Base-by-base conservation (phyloP, 2,113 vertebrate genomes). In the Pseudorhombus dupliciocellatus region DNA sequence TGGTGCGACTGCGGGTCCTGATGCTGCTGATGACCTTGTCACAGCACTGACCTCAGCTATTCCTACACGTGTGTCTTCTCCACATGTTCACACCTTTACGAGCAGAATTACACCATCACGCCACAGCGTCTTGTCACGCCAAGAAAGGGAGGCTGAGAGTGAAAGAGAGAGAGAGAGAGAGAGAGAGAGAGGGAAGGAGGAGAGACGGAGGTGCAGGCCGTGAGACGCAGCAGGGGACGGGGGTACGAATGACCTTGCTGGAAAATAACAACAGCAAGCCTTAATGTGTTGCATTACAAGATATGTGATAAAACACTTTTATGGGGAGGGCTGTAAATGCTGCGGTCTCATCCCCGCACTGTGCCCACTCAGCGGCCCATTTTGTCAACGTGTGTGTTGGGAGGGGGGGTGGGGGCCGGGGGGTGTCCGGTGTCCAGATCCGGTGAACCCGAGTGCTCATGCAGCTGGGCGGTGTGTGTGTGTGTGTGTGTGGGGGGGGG, bases 261-360 rank as follows among this genome's bases (percentile, higher is more conserved):
- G 84, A 89, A 46, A 92, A 91, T 90, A 93, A 93, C 91, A 93
- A 92, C 92, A 92, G 90, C 90, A 90, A 77, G 83, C 87, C 90
- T 90, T 93, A 93, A 94, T 93, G 93, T 87, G 91, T 84, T 85
- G 92, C 90, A 92, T 93, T 94, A 94, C 92, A 94, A 89, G 90
- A 88, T 90, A 80, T 83, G 93, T 91, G 89, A 93, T 93, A 94
- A 94, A 94, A 91, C 91, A 93, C 85, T 93, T 94, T 94, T 93
- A 94, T 93, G 90, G 73, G 79, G 82, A 74, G 75, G 77, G 89
- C 78, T 80, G 86, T 93, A 93, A 94, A 93, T 25, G 87, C 65
- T 66, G 73, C 30, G 70, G 84, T 73, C 81, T 83, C 84, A 80
- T 83, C 85, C 71, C 71, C 31, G 56, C 82, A 79, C 64, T 42